A percentile compares a stretch with the other conserved stretches of the same genome.
Conservation (phyloP, 2,888 invertebrate species). For the Caenorhabditis sp. region DNA sequence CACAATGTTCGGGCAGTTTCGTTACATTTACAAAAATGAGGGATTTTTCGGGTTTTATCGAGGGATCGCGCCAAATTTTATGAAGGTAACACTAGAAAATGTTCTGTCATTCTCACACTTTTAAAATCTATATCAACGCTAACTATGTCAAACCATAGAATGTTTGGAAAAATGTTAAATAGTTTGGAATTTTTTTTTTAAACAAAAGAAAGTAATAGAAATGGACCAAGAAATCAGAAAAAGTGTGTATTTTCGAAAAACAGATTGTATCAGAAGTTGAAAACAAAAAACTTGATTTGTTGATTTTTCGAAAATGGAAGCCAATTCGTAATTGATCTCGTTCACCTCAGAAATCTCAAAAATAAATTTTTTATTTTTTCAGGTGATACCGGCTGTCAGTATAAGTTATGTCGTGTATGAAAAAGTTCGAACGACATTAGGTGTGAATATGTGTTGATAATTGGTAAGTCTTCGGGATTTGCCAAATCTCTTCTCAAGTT, state of each 20-base stretch:
- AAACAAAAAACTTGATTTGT: too few relatives aligned
- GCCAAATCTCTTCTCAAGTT: too few relatives aligned
- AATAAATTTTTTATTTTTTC: slow-evolving; percentile 3
- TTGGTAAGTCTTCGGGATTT: too few relatives aligned
- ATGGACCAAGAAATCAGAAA: too few relatives aligned
- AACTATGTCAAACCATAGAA: too few relatives aligned
- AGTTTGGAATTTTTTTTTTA: background rate
- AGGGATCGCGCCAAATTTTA: slow-evolving; percentile 95
- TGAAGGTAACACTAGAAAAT: slow-evolving; percentile 83
- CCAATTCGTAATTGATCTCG: too few relatives aligned
- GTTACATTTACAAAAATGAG: slow-evolving; percentile 83
- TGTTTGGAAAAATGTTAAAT: background rate
- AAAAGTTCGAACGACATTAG: slow-evolving; percentile 83
- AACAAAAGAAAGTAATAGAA: too few relatives aligned
- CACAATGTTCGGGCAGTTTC: slow-evolving; percentile 69
- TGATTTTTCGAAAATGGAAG: too few relatives aligned
- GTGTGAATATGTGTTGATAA: slow-evolving; percentile 63
- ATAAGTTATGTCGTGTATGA: slow-evolving; percentile 99
- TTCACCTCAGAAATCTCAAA: background rate
- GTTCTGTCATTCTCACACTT: too few relatives aligned
- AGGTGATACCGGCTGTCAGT: slow-evolving; percentile 87
- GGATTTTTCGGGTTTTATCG: slow-evolving; percentile 91
- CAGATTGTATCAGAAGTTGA: too few relatives aligned
- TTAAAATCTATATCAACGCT: too few relatives aligned
- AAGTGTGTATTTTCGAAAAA: too few relatives aligned